Conservation (phyloP, 2,888 invertebrate species). For the Parapristionchus giblindavisi region DNA sequence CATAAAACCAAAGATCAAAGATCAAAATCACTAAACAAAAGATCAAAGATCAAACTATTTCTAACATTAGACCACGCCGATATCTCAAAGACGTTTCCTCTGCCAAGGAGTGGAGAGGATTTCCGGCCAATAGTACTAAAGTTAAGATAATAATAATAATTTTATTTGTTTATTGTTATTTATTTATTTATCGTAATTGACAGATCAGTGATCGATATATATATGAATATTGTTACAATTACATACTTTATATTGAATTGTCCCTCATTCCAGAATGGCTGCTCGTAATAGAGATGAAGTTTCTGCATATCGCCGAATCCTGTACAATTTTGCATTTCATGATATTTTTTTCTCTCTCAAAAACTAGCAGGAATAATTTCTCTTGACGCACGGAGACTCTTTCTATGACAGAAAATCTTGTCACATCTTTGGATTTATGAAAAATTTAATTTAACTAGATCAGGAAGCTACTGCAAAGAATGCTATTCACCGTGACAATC, state of each 20-base stretch:
- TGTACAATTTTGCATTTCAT: no score
- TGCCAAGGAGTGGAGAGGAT: constrained; percentile 4
- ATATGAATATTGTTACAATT: neutral
- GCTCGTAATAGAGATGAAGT: constrained; percentile 6
- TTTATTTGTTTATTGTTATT: neutral
- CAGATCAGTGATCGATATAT: neutral
- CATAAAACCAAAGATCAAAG: neutral
- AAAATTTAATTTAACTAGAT: no score
- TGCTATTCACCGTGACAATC: no score
- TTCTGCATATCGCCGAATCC: constrained; percentile 37
- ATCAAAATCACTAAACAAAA: no score
- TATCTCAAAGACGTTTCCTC: constrained; percentile 36
- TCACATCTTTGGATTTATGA: no score
- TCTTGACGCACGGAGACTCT: no score
- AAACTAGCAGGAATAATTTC: no score
- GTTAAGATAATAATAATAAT: neutral
- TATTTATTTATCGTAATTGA: neutral
- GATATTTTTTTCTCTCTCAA: no score
- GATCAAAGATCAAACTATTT: neutral
- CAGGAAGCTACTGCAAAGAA: no score
- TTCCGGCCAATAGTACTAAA: constrained; percentile 13
- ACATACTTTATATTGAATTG: neutral
- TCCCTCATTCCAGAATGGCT: constrained; percentile 16
- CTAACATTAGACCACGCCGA: no score
- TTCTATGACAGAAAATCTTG: no score